Evolutionary conservation across 2,797 vertebrate genomes (phyloP), one percentile per base, ranked within the genome.

Genomic region (Danio kyathit): DNA sequence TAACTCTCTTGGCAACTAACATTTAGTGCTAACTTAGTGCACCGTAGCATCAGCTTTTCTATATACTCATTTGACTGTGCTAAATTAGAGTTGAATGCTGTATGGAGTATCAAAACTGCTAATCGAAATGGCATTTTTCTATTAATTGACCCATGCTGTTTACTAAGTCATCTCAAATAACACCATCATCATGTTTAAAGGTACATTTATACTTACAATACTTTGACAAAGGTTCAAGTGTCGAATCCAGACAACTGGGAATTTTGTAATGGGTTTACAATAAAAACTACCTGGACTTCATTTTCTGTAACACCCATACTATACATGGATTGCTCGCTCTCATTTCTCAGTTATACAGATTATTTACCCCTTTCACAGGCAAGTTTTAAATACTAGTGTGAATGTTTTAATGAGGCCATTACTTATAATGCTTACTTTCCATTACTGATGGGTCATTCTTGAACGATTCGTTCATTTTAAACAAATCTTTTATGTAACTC

Each of bases 51-150:
- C 7, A 19, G 52, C 7, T 71, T 71, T 71, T 71, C 51, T 54
- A 19, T 41, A 71, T 71, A 51, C 11, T 44, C 14, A 72, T 44
- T 54, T 64, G 60, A 14, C 48, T 65, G 60, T 43, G 17, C 40
- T 57, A 72, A 72, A 21, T 41, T 6, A 57, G 57, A 63, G 13
- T 14, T 8, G n/a, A 63, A 63, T 5, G 29, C 7, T 41, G 8
- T 29, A 4, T 6, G 6, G 54, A 54, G 67, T 10, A 70, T 17
- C 29, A 69, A 51, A 69, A 38, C 13, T 51, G 48, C 5, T 48
- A 51, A 40, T 54, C 29, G 3, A 29, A 29, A 29, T 29, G 29
- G 29, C 29, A 29, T 29, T 29, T 29, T 29, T 29, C 29, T 29
- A 29, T 29, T 29, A 29, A 1, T 29, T 16, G 41, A 54, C 16